Evolutionary conservation across 2,797 vertebrate genomes (phyloP), one percentile per base, ranked within the genome.

Genomic region (Myotis findleyi): DNA sequence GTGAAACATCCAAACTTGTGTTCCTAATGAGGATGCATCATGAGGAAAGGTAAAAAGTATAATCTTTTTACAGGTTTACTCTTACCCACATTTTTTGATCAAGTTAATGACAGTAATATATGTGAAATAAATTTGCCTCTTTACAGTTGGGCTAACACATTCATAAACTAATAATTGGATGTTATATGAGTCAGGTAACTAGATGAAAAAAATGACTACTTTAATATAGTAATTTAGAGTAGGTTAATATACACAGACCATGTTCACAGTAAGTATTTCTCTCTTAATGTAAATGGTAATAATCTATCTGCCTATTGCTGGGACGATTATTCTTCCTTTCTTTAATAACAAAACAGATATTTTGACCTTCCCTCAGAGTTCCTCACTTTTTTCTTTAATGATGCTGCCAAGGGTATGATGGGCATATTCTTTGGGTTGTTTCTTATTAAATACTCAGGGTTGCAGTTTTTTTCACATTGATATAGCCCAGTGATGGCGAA

Each of bases 341-440:
- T 84, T 92, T 75, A 86, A 20, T 77, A 77, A 36, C 59, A 71
- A 14, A 82, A 49, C 23, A 80, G n/a, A 2, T 77, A 62, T 49
- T 92, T 41, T 85, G 55, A 64, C 23, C 57, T 53, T 64, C 44
- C 38, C 25, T 80, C n/a, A 59, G 30, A 86, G n/a, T 87, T 72
- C 77, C 53, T 93, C 11, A 49, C 11, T 83, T 93, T 90, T 93
- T 83, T 33, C 55, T 89, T 93, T 55, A 69, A n/a, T 81, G 9
- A 64, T 82, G 53, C 25, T 82, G 36, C 17, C n/a, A 81, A 30
- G 7, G 20, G 7, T 64, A 49, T 87, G 25, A 57, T 94, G 25
- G 33, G 14, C 69, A 72, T 86, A 30, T 30, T 89, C 30, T 76
- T 62, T 55, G 21, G 20, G 9, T 82, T 66, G 38, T 87, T 87